These are phyloP conservation scores for Forbesichthys agassizii DNA, from an alignment of 2,113 vertebrate genomes.

Conservation along the genomic window DNA sequence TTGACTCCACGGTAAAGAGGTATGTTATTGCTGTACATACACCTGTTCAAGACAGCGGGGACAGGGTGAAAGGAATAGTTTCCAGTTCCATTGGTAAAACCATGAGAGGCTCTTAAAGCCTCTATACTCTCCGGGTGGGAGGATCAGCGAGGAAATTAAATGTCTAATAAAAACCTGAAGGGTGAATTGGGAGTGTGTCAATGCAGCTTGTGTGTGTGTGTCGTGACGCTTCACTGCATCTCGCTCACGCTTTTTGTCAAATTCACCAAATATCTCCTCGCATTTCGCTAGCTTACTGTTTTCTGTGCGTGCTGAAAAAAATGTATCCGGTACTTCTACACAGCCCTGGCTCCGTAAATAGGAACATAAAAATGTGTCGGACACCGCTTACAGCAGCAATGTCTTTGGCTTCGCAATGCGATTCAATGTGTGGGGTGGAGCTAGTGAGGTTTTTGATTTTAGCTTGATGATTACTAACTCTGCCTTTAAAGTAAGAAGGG, in stretches of 20 bases:
- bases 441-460: no score
- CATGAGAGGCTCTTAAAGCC: conserved; percentile 11
- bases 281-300: no score
- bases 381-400: no score
- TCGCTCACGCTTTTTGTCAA: conserved; percentile 16
- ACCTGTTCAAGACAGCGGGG: conserved; percentile 50
- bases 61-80: conserved; percentile 23
- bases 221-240: conserved; percentile 47
- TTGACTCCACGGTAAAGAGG: conserved; percentile 13
- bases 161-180: conserved; percentile 38
- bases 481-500: conserved; percentile 16
- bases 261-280: no score
- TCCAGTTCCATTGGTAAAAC: conserved; percentile 16
- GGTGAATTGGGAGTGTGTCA: conserved; percentile 45
- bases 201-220: conserved; percentile 27
- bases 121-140: conserved; percentile 55
- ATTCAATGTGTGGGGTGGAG: no score
- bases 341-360: no score
- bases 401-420: no score
- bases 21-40: conserved; percentile 42
- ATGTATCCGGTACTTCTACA: no score
- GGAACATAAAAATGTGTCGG: no score
- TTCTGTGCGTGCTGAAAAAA: no score
- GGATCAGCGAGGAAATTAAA: conserved; percentile 48
- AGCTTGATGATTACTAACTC: no score